Evolutionary conservation across 2,888 invertebrate genomes (phyloP), one percentile per base, ranked within the genome.

Genomic region (Unio pictorum): DNA sequence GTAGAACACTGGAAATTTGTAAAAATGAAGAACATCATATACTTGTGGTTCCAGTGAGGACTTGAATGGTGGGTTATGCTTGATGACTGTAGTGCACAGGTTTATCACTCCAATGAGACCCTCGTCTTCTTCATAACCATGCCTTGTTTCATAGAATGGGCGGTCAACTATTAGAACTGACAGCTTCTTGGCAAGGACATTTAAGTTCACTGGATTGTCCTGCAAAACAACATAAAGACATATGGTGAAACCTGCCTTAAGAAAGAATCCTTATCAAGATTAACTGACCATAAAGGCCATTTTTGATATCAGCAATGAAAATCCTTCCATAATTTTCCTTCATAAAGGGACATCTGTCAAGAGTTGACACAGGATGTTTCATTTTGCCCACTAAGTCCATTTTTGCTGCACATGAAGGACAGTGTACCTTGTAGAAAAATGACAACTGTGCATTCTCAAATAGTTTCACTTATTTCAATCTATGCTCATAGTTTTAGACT

Each of bases 11-110:
- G 0, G 1, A 45, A 45, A 45, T 15, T 15, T 45, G 45, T 45
- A 45, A 45, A 45, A 34, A 15, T 45, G 45, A 45, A 45, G 45
- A 45, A 45, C 8, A 4, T 20, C 20, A 20, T 66, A 72, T 69
- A 89, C 89, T 81, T 94, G 92, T 0, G 96, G 96, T 64, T 94
- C 93, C 69, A 94, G 93, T 7, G 94, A 94, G 60, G 93, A 94
- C 89, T 97, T 97, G 89, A 95, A 97, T 23, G 94, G 93, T 0
- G 96, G 94, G 85, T 95, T 95, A 87, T 96, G 96, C 87, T 96
- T 96, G 81, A 97, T 92, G 61, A 97, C 92, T 86, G 96, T 95
- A n/a, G 95, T 95, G 87, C 95, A 93, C 1, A 97, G 92, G 87
- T 95, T 96, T 20, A 98, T 91, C 59, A 97, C 92, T 0, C 97